Evolutionary conservation across 2,797 vertebrate genomes (phyloP).

Genomic region (Oophaga sylvatica): DNA sequence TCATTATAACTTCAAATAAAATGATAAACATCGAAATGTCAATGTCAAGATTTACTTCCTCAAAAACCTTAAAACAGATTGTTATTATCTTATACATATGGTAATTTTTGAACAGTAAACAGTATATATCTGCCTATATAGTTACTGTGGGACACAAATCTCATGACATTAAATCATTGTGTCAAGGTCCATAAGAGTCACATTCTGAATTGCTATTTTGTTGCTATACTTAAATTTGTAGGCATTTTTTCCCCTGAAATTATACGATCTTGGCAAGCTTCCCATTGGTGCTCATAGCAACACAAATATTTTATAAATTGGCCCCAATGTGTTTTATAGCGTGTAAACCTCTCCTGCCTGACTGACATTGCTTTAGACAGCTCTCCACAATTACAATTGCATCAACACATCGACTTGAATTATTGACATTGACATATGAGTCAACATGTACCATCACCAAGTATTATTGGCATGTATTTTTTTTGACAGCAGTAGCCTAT

Average conservation of each 20-base stretch:
- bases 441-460: constrained; percentile 56
- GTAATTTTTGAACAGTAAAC: neutral
- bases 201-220: constrained; percentile 23
- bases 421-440: constrained; percentile 62
- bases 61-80: neutral
- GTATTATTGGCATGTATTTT: constrained; percentile 56
- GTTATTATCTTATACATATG: neutral
- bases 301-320: constrained; percentile 62
- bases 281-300: constrained; percentile 54
- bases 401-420: constrained; percentile 59
- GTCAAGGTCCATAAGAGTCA: constrained; percentile 25
- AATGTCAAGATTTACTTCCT: constrained; percentile 3
- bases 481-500: constrained; percentile 50
- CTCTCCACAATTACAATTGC: constrained; percentile 61
- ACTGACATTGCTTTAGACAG: constrained; percentile 62
- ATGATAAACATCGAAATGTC: neutral
- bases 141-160: neutral
- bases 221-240: constrained; percentile 43
- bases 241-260: constrained; percentile 49
- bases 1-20: neutral
- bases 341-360: constrained; percentile 54
- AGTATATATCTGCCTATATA: neutral
- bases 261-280: constrained; percentile 43
- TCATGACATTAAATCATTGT: constrained; percentile 14
- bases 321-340: constrained; percentile 62